Conservation (phyloP, 2,888 invertebrate genomes). For the Pyrochroa serraticornis region DNA sequence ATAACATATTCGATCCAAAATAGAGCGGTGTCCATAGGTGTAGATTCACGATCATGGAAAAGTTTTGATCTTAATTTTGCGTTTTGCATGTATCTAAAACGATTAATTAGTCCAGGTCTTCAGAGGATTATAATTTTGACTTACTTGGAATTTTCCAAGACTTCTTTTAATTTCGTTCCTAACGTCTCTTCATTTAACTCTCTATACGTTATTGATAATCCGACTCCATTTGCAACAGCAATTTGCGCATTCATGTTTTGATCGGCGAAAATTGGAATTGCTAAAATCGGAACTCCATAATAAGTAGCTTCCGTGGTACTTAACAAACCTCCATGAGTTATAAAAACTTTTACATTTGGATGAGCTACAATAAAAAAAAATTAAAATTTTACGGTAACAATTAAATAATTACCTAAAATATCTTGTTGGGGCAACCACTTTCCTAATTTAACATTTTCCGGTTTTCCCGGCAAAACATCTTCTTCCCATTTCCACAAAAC, state of each 20-base stretch:
- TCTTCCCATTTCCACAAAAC: slow-evolving; percentile 75
- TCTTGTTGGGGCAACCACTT: slow-evolving; percentile 49
- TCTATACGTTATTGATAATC: slow-evolving; percentile 48
- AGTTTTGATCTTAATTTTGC: slow-evolving; percentile 34
- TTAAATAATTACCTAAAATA: slow-evolving; percentile 38
- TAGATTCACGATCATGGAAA: slow-evolving; percentile 35
- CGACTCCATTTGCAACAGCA: slow-evolving; percentile 43
- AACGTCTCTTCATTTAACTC: slow-evolving; percentile 58
- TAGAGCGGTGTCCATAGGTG: slow-evolving; percentile 35
- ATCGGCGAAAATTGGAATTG: slow-evolving; percentile 61
- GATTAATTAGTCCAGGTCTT: too few species aligned
- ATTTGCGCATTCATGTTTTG: slow-evolving; percentile 59
- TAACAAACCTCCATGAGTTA: slow-evolving; percentile 65
- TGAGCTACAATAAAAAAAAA: slow-evolving; percentile 59
- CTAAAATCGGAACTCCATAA: slow-evolving; percentile 47
- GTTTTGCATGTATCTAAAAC: slow-evolving; percentile 31
- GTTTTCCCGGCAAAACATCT: slow-evolving; percentile 44
- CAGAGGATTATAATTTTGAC: neutral
- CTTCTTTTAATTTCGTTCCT: slow-evolving; percentile 49
- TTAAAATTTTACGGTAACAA: too few species aligned
- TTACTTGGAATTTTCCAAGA: slow-evolving; percentile 43
- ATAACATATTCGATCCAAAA: slow-evolving; percentile 43
- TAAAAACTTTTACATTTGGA: slow-evolving; percentile 61
- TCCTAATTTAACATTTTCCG: slow-evolving; percentile 53
- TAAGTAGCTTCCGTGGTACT: slow-evolving; percentile 55